Conservation (phyloP, 2,888 invertebrate genomes). For the Bellardia pandia region DNA sequence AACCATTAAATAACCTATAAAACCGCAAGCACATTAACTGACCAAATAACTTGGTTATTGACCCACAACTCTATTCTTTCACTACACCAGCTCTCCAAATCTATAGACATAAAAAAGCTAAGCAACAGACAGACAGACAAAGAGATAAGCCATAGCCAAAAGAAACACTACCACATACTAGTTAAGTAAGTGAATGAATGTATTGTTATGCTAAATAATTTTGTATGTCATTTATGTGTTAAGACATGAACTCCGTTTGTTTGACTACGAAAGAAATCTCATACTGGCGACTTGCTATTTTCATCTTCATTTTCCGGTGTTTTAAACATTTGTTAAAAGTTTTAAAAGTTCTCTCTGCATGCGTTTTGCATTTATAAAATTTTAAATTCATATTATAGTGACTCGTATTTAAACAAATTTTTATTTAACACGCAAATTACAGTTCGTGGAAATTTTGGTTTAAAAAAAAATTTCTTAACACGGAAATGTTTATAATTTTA, state of each 20-base stretch:
- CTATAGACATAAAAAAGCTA: neutral
- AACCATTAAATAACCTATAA: slow-evolving; percentile 30
- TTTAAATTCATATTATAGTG: neutral
- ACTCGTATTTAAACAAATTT: slow-evolving; percentile 31
- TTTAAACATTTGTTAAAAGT: neutral
- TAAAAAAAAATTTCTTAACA: neutral
- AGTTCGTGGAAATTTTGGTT: neutral
- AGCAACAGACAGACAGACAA: neutral
- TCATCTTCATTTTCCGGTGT: neutral
- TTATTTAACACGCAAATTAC: slow-evolving; percentile 24
- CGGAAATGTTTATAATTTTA: neutral
- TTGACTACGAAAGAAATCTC: neutral
- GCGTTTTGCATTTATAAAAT: slow-evolving; percentile 17
- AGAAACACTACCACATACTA: neutral
- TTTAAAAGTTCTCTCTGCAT: neutral
- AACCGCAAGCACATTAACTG: slow-evolving; percentile 1
- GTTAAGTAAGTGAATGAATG: neutral
- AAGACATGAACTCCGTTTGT: slow-evolving; percentile 6
- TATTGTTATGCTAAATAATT: slow-evolving; percentile 45
- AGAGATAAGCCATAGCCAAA: neutral
- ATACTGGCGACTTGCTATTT: neutral
- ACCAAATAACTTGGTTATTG: slow-evolving; percentile 62
- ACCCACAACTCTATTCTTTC: slow-evolving; percentile 41
- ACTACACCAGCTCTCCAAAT: neutral
- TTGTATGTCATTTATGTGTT: slow-evolving; percentile 26